Evolutionary conservation across 92 coral and sea anemone genomes (phyloP), one percentile per base, ranked within the genome.

Genomic region (Porites cylindrica): DNA sequence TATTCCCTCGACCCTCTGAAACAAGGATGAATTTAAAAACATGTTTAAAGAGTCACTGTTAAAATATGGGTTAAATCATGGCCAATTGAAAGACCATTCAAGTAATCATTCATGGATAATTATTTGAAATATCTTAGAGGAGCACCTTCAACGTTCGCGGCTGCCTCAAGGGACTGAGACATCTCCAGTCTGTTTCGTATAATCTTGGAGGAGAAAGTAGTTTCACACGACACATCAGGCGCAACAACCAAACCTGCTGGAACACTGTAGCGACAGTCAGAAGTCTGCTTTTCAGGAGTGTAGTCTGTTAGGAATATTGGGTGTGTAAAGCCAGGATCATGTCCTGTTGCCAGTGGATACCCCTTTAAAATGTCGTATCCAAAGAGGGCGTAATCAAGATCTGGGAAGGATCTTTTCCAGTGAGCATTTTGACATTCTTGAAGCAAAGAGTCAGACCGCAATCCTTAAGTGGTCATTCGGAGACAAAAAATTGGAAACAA

Each of bases 311-410:
- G 10, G 78, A 91, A 91, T 50, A 91, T 91, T 77, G 85, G 88
- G 82, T 91, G 93, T 12, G 93, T 82, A 69, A 91, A 86, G 76
- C 93, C 93, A 32, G 93, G 93, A 75, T 91, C 93, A 43, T 91
- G 93, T 17, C 93, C 93, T 51, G 70, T 75, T 74, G 93, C 80
- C 69, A 79, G 66, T 19, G 93, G 93, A 71, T 86, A 90, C 2
- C 93, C 93, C 18, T 81, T 79, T 47, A 90, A 85, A 58, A 90
- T 66, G 76, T 90, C 93, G 53, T 90, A 90, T 20, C 93, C 90
- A 50, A 90, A 79, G 81, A 90, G n/a, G 38, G 93, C 93, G 61
- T 90, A 90, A 81, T 90, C 93, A 66, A 90, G 61, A 78, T 90
- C 88, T 9, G 93, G 91, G 23, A 90, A 90, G 18, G 93, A 85